Percentiles rank a stretch among this genome's conserved stretches.
phyloP scores from a whole-genome alignment of 2,113 vertebrate species.

The Podarcis cretensis region DNA sequence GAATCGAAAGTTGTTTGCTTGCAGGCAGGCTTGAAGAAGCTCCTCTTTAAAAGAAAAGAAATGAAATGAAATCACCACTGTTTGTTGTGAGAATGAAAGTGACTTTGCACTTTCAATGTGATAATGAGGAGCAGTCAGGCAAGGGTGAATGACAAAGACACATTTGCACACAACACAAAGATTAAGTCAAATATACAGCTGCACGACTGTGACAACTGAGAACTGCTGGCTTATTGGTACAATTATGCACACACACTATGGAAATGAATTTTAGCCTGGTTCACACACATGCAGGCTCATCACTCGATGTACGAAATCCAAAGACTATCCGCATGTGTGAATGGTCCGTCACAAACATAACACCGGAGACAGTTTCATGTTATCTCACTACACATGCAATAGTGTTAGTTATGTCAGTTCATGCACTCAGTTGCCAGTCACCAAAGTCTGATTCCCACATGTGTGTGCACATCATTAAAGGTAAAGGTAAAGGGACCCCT shows the following conservation, averaged over 20 bases:
- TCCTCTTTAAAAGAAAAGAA: neutral
- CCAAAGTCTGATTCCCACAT: neutral
- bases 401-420: neutral
- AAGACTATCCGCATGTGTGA: neutral
- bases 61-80: neutral
- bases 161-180: neutral
- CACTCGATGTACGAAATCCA: neutral
- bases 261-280: neutral
- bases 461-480: too few relatives aligned
- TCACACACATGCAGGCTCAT: neutral
- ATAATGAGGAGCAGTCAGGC: neutral
- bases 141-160: neutral
- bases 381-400: neutral
- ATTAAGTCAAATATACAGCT: neutral
- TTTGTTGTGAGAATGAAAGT: neutral
- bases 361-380: neutral
- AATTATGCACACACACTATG: neutral
- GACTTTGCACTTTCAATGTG: neutral
- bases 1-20: neutral
- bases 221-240: too few relatives aligned
- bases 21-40: neutral
- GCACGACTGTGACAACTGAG: neutral
- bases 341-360: slow-evolving; percentile 2
- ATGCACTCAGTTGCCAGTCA: neutral
- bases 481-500: too few relatives aligned